Conservation (phyloP, 2,113 vertebrate genomes). For the Petaurus breviceps region DNA sequence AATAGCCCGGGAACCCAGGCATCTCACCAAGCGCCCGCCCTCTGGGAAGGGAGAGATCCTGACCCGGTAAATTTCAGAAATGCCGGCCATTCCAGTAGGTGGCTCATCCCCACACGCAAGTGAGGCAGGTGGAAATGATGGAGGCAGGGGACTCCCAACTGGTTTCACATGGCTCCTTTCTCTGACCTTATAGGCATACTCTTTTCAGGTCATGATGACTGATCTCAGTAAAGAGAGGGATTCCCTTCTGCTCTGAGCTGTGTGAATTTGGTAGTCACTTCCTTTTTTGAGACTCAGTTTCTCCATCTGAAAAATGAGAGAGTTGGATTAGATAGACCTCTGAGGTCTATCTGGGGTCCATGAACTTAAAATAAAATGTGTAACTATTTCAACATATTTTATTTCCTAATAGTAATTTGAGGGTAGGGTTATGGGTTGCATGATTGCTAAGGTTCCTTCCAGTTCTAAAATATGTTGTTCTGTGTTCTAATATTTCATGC, state of each 20-base stretch:
- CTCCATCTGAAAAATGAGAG: background rate
- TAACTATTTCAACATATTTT: background rate
- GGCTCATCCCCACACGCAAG: background rate
- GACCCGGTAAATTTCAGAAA: background rate
- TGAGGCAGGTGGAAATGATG: background rate
- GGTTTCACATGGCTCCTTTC: background rate
- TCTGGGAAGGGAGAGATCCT: constrained; percentile 55
- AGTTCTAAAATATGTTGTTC: background rate
- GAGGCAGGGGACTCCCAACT: background rate
- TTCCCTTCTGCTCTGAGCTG: background rate
- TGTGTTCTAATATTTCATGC: background rate
- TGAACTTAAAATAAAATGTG: background rate
- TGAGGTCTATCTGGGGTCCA: too few species aligned
- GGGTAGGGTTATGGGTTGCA: background rate
- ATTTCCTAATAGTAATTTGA: background rate
- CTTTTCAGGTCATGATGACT: background rate
- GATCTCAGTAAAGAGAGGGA: background rate
- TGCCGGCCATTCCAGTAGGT: constrained; percentile 24
- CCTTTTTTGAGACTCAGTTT: background rate
- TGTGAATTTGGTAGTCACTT: background rate
- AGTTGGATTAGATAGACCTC: background rate
- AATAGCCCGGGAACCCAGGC: constrained; percentile 70
- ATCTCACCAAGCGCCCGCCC: constrained; percentile 50
- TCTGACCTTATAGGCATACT: background rate
- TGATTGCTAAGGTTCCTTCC: background rate